Evolutionary conservation across 2,888 invertebrate genomes (phyloP).

Genomic region (Patella depressa): DNA sequence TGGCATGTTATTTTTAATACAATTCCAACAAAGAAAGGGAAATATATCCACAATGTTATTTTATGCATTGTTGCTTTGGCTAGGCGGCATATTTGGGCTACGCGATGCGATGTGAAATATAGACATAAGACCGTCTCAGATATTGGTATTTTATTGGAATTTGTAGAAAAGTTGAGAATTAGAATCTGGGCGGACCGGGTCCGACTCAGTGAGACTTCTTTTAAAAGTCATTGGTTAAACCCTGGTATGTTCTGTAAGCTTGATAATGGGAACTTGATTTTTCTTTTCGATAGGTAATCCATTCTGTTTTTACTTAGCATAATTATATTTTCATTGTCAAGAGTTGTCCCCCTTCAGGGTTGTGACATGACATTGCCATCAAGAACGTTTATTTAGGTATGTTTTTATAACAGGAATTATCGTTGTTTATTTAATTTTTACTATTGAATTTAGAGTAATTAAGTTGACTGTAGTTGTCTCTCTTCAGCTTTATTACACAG

Average conservation of each 20-base stretch:
- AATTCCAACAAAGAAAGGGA: neutral
- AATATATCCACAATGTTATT: neutral
- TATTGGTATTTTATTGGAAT: neutral
- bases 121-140: neutral
- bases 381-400: no score
- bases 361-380: no score
- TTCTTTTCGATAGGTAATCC: no score
- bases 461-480: no score
- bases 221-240: constrained; percentile 8
- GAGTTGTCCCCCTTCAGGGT: no score
- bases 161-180: neutral
- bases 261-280: neutral
- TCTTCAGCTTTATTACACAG: no score
- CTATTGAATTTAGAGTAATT: no score
- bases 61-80: constrained; percentile 7
- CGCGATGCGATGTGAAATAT: neutral
- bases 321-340: no score
- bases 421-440: no score
- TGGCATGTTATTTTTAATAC: constrained; percentile 4
- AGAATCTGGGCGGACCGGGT: constrained; percentile 3
- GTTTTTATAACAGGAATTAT: no score
- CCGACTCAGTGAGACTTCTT: constrained; percentile 4
- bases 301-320: no score
- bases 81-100: neutral
- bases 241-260: neutral